Conservation (phyloP, 2,888 invertebrate genomes). For the Melangyna quadrimaculata region DNA sequence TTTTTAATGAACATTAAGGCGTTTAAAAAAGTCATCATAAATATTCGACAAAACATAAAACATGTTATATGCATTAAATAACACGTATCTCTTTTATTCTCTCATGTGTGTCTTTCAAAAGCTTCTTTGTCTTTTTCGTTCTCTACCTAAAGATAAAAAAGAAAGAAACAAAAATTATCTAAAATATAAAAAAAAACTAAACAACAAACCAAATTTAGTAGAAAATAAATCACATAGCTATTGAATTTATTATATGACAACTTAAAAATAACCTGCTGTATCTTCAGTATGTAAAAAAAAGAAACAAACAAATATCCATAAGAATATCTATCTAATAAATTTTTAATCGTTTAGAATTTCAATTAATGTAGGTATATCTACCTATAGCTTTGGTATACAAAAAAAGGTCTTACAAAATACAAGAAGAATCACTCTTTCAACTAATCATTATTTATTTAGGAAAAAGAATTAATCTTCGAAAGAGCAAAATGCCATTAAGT, state of each 20-base stretch:
- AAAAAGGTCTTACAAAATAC: background rate
- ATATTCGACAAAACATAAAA: slow-evolving; percentile 31
- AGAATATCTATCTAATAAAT: slow-evolving; percentile 61
- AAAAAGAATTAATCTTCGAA: slow-evolving; percentile 45
- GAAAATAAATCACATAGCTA: slow-evolving; percentile 55
- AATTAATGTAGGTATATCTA: slow-evolving; percentile 10
- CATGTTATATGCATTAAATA: slow-evolving; percentile 55
- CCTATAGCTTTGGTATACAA: no score
- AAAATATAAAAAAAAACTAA: background rate
- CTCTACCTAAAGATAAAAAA: background rate
- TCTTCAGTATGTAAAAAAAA: background rate
- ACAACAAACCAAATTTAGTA: slow-evolving; percentile 9
- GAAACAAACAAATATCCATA: background rate
- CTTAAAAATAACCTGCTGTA: slow-evolving; percentile 64
- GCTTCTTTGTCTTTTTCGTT: background rate
- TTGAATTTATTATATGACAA: slow-evolving; percentile 55
- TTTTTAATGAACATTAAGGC: slow-evolving; percentile 59
- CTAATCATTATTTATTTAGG: slow-evolving; percentile 60
- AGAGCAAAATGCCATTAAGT: slow-evolving; percentile 30
- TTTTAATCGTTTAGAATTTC: slow-evolving; percentile 58
- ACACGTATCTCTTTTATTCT: background rate
- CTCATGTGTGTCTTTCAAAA: background rate
- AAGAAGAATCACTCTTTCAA: slow-evolving; percentile 15
- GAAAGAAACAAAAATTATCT: no score
- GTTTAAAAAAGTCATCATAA: slow-evolving; percentile 40